These are phyloP conservation scores for Perognathus longimembris DNA, from an alignment of 2,113 vertebrate species.

Conservation along the genomic window DNA sequence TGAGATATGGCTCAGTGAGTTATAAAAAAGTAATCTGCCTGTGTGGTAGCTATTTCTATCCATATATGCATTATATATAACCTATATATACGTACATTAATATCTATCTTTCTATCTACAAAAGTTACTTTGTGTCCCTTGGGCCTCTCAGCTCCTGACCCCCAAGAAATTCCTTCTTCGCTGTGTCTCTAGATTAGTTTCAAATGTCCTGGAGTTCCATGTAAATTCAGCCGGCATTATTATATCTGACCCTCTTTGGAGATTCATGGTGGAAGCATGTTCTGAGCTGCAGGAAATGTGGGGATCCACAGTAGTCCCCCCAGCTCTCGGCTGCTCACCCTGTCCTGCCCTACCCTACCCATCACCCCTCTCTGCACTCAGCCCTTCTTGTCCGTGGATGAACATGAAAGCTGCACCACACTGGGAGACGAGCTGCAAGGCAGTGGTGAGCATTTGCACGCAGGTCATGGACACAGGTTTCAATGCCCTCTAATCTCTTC, in stretches of 20 bases:
- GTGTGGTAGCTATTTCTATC: neutral
- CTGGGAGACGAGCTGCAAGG: neutral
- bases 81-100: too few species aligned
- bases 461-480: conserved; percentile 23
- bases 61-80: neutral
- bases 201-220: neutral
- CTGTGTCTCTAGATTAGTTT: neutral
- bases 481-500: neutral
- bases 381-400: neutral
- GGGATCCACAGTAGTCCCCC: neutral
- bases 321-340: too few species aligned
- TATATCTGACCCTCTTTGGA: neutral
- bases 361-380: neutral
- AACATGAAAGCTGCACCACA: neutral
- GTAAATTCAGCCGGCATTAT: neutral
- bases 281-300: neutral
- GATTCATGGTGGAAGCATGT: neutral
- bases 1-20: neutral
- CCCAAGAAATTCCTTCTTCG: neutral
- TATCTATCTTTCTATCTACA: too few species aligned
- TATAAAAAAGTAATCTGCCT: neutral
- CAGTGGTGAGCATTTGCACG: neutral
- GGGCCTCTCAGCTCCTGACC: neutral
- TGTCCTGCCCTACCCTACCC: too few species aligned
- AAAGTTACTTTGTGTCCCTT: neutral